A percentile compares a stretch with the other conserved stretches of the same genome.
Evolutionary conservation across 2,113 vertebrate genomes (phyloP).

Genomic region (Cariama cristata): DNA sequence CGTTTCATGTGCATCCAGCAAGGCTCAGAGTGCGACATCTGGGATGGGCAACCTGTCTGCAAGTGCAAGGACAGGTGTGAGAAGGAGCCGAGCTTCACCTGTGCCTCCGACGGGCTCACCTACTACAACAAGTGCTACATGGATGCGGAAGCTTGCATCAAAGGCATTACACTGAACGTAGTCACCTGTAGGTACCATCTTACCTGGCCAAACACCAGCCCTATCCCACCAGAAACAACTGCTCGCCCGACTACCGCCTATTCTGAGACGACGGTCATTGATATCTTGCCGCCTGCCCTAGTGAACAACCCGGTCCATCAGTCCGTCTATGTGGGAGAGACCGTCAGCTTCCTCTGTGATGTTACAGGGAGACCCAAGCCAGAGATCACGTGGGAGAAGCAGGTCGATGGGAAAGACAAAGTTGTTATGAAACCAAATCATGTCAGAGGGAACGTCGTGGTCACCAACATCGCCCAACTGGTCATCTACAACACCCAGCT

Average conservation of each 20-base stretch:
- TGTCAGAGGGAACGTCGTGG: constrained; percentile 89
- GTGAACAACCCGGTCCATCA: constrained; percentile 82
- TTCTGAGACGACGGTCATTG: constrained; percentile 79
- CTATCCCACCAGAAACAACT: constrained; percentile 86
- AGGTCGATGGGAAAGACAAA: constrained; percentile 80
- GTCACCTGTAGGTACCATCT: constrained; percentile 93
- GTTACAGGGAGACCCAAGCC: constrained; percentile 86
- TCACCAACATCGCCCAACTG: constrained; percentile 93
- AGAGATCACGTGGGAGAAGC: constrained; percentile 94
- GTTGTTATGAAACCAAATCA: constrained; percentile 91
- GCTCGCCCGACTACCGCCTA: constrained; percentile 86
- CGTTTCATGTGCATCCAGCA: constrained; percentile 94
- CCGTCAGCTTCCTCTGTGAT: constrained; percentile 93
- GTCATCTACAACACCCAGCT: constrained; percentile 93
- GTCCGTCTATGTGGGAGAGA: constrained; percentile 85
- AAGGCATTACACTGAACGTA: constrained; percentile 87
- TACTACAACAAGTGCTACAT: constrained; percentile 99
- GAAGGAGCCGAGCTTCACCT: constrained; percentile 95
- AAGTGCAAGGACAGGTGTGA: constrained; percentile 95
- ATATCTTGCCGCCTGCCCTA: constrained; percentile 77
- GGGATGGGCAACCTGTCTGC: constrained; percentile 93
- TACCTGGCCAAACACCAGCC: constrained; percentile 91
- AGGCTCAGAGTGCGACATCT: constrained; percentile 94
- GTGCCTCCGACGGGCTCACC: constrained; percentile 95
- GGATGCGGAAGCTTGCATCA: constrained; percentile 97